Conservation (phyloP, 2,888 invertebrate species). For the Chrysina gloriosa region DNA sequence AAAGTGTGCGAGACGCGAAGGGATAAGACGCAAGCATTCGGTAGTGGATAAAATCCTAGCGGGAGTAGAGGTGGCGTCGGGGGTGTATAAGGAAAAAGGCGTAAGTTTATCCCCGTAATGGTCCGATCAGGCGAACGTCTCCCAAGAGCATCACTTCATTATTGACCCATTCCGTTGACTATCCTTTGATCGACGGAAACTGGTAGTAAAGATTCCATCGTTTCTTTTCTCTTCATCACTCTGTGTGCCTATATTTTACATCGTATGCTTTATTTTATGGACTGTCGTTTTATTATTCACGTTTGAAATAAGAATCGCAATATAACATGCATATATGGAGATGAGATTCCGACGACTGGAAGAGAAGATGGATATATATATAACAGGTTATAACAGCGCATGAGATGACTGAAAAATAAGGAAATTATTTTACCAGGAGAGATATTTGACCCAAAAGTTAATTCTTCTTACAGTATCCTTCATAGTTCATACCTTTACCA, state of each 20-base stretch:
- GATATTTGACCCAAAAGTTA: no score
- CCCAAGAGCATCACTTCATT: constrained; percentile 61
- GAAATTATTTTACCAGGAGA: no score
- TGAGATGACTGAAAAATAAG: no score
- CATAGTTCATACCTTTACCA: no score
- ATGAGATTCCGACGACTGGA: no score
- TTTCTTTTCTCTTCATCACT: constrained; percentile 12
- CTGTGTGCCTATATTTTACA: constrained; percentile 16
- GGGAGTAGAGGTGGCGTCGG: constrained; percentile 41
- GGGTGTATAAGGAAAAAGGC: constrained; percentile 40
- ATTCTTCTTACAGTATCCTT: no score
- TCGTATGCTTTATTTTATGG: constrained; percentile 32
- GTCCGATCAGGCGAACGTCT: constrained; percentile 59
- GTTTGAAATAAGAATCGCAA: not conserved
- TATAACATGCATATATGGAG: not conserved
- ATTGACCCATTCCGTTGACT: constrained; percentile 56
- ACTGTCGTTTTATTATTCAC: constrained; percentile 3
- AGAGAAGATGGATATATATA: no score
- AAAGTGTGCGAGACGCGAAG: constrained; percentile 16
- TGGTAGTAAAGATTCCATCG: constrained; percentile 32
- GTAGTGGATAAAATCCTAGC: constrained; percentile 42
- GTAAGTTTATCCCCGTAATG: constrained; percentile 55
- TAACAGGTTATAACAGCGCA: no score
- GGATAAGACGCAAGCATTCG: constrained; percentile 32
- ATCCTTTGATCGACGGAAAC: constrained; percentile 44